These are phyloP conservation scores for Calcarius lapponicus DNA, from an alignment of 2,797 vertebrate genomes.

Conservation along the genomic window DNA sequence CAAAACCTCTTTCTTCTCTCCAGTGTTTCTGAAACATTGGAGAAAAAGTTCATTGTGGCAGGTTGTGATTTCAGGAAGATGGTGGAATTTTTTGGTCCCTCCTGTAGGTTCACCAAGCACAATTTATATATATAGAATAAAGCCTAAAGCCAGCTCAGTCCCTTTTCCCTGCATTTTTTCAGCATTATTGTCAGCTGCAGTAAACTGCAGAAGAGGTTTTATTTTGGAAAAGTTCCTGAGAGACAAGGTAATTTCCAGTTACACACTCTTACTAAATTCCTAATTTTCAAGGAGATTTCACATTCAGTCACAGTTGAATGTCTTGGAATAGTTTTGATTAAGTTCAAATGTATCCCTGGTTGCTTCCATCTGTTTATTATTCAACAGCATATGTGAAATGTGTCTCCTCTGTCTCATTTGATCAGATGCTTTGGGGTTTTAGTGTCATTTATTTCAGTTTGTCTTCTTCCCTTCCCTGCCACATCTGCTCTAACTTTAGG, in stretches of 20 bases:
- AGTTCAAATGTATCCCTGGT: neutral
- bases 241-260: neutral
- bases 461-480: neutral
- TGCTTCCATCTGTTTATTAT: conserved; percentile 21
- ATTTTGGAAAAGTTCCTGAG: neutral
- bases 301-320: neutral
- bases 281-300: neutral
- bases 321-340: neutral
- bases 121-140: neutral
- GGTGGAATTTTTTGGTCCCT: neutral
- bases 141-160: neutral
- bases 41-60: neutral
- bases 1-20: neutral
- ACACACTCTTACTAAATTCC: neutral
- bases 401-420: neutral
- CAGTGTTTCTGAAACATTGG: neutral
- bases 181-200: neutral
- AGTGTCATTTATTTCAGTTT: neutral
- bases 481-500: neutral
- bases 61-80: neutral
- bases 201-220: neutral
- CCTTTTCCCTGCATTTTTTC: neutral
- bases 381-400: conserved; percentile 4
- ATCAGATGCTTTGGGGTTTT: neutral
- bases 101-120: neutral